These are phyloP conservation scores for Luidia sarsii DNA, from an alignment of 53 echinoderm and acorn worm species.

Conservation along the genomic window DNA sequence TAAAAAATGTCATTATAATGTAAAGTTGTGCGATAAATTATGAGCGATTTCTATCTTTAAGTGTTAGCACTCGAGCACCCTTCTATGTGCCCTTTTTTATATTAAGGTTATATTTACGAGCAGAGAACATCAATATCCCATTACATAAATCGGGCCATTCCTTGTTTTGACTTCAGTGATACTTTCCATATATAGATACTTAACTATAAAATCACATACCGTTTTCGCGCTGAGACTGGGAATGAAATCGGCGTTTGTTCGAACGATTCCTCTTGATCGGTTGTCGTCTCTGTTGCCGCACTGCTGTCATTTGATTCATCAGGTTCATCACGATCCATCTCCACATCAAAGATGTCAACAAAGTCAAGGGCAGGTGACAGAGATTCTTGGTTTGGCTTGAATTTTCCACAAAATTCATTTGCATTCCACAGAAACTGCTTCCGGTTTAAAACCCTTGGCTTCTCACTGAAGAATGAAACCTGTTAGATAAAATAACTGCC, in stretches of 20 bases:
- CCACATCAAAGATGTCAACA: not conserved
- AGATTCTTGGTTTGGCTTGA: not conserved
- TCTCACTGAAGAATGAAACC: not conserved
- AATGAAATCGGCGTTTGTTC: not conserved
- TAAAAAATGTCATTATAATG: no score
- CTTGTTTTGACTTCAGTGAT: not conserved
- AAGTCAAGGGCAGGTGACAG: not conserved
- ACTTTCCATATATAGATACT: not conserved
- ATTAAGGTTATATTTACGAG: no score
- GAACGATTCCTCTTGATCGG: not conserved
- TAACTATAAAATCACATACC: not conserved
- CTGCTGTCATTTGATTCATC: not conserved
- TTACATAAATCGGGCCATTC: no score
- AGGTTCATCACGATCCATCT: not conserved
- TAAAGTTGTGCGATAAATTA: not conserved
- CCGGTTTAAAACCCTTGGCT: not conserved
- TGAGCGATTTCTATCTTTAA: no score
- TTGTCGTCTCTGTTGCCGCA: not conserved
- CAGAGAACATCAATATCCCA: no score
- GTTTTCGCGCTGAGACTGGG: not conserved
- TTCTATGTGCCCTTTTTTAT: no score
- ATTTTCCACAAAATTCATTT: not conserved
- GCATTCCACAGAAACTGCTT: not conserved
- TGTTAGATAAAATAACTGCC: not conserved
- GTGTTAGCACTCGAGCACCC: no score